Base-by-base conservation (phyloP, 2,888 invertebrate species). In the Euclidia mi region DNA sequence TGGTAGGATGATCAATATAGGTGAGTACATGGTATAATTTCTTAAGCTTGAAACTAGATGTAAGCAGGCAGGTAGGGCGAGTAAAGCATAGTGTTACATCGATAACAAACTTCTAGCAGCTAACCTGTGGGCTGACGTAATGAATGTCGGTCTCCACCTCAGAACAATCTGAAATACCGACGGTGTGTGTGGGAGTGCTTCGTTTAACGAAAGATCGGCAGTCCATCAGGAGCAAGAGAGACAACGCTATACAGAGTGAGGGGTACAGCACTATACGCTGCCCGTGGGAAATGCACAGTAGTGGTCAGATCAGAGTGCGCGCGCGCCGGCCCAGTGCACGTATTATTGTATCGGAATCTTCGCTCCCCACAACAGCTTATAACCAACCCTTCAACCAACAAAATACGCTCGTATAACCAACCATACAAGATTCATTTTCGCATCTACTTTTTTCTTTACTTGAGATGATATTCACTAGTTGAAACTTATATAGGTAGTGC, bases 231-330 rank as follows among this genome's bases (percentile, higher is more conserved):
- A 65, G 75, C 14, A 76, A 94, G 28, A 38, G 86, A 70, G 92
- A 93, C 79, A 65, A 57, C 61, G 87, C 87, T 89, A 89, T 88
- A 80, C 79, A 56, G 85, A 78, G 78, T 48, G 85, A 94, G 66
- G 65, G 79, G 82, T 71, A 78, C 75, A 65, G 84, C 70, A 60
- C 69, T 82, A 78, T 81, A 85, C 85, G 85, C 88, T 89, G 90
- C 90, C 91, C 95, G 95, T 95, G 95, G 95, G 94, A 95, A 95
- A 92, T 95, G 94, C 94, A 95, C 95, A 94, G 95, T 94, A 95
- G 95, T 94, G 94, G 94, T 92, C 94, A 92, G 94, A 93, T 89
- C 91, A 90, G 91, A 88, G 85, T 85, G 91, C 92, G 93, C 92
- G 94, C 93, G 93, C 95, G 94, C 92, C 92, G 91, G 90, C 93